These are phyloP conservation scores for Apocrypta bakeri DNA, from an alignment of 1,140 invertebrate genomes.

Conservation along the genomic window DNA sequence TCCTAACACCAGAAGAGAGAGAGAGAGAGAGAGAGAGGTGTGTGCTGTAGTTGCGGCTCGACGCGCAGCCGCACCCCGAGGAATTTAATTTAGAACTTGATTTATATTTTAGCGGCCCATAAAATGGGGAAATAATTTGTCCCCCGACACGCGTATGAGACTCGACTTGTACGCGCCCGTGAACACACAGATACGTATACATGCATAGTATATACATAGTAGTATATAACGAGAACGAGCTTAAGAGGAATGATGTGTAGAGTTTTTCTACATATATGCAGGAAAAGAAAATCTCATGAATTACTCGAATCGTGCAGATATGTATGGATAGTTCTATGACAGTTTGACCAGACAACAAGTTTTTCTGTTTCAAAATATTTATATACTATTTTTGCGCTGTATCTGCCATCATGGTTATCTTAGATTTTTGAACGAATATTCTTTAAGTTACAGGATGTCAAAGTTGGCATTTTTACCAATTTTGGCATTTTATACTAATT, in stretches of 20 bases:
- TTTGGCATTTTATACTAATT: too few species aligned
- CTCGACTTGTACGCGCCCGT: slow-evolving; percentile 47
- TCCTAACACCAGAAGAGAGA: slow-evolving; percentile 21
- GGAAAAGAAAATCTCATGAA: too few species aligned
- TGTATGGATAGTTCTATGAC: too few species aligned
- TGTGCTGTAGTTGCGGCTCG: slow-evolving; percentile 27
- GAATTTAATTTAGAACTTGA: slow-evolving; percentile 74
- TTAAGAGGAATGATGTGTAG: background rate
- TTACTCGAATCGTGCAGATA: too few species aligned
- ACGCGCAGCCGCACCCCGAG: slow-evolving; percentile 55
- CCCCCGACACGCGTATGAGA: slow-evolving; percentile 69
- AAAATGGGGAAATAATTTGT: slow-evolving; percentile 74
- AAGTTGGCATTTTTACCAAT: too few species aligned
- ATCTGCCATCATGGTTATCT: too few species aligned
- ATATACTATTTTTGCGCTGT: too few species aligned
- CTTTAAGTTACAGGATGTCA: too few species aligned
- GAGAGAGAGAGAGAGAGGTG: too few species aligned
- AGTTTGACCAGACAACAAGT: too few species aligned
- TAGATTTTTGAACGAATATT: too few species aligned
- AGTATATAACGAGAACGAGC: background rate
- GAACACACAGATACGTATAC: background rate
- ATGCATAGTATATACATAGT: background rate
- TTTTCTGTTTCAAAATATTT: too few species aligned
- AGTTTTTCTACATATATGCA: background rate
- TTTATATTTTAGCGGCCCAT: slow-evolving; percentile 72